phyloP scores from a whole-genome alignment of 2,797 vertebrate genomes.

The Potorous gilbertii region DNA sequence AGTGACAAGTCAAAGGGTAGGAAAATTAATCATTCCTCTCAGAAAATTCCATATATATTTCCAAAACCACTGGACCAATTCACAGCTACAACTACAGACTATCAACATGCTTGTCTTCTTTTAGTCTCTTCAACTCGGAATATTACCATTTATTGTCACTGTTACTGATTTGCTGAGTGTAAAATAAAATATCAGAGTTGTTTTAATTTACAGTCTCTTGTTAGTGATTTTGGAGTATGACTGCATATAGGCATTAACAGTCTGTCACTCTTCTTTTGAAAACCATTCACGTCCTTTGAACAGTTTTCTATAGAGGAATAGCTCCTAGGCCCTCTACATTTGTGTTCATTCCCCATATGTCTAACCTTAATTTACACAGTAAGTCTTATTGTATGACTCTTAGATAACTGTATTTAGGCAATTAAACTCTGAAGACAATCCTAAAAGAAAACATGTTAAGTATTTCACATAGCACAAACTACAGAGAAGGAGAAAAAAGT shows the following conservation, averaged over 20 bases:
- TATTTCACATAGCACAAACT: not conserved
- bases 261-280: not conserved
- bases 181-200: not conserved
- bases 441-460: not conserved
- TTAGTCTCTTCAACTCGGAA: not conserved
- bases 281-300: not conserved
- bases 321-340: not conserved
- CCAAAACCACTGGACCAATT: not conserved
- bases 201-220: not conserved
- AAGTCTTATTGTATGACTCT: not conserved
- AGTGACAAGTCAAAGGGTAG: not conserved
- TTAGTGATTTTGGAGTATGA: not conserved
- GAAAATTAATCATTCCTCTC: not conserved
- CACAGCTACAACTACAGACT: not conserved
- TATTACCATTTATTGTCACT: not conserved
- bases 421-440: not conserved
- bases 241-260: not conserved
- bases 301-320: not conserved
- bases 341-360: not conserved
- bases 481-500: too few species aligned
- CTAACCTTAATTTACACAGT: not conserved
- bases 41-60: not conserved
- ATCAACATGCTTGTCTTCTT: not conserved
- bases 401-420: not conserved
- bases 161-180: not conserved